phyloP scores from a whole-genome alignment of 2,113 vertebrate genomes.

The Pagrus major region DNA sequence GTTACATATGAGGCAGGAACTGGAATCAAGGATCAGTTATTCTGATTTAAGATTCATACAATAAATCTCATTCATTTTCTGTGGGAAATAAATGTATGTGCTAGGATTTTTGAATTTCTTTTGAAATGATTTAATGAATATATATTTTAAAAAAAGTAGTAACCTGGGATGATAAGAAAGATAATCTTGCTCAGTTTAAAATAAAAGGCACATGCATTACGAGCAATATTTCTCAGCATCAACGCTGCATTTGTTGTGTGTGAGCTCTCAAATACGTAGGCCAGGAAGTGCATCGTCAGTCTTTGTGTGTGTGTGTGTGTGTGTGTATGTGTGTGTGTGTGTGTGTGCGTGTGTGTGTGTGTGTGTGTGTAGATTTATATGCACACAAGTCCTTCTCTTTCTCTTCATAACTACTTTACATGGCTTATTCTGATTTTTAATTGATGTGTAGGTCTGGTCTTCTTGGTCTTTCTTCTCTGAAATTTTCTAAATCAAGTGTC shows the following conservation, averaged over 20 bases:
- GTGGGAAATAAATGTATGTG: not conserved
- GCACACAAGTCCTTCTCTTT: not conserved
- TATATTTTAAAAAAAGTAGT: not conserved
- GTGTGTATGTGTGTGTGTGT: not conserved
- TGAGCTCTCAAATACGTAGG: not conserved
- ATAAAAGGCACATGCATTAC: not conserved
- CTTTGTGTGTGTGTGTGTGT: not conserved
- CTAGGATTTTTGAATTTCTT: not conserved
- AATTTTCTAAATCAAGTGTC: not conserved
- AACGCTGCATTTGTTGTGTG: slow-evolving; percentile 14
- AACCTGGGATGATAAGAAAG: not conserved
- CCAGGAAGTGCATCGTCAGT: slow-evolving; percentile 7
- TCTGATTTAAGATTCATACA: not conserved
- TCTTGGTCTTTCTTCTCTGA: not conserved
- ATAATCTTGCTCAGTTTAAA: not conserved
- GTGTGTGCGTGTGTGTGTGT: not conserved
- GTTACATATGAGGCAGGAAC: not conserved
- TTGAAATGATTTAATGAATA: not conserved
- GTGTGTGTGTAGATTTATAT: not conserved
- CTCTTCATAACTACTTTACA: not conserved
- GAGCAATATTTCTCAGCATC: slow-evolving; percentile 5
- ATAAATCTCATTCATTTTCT: not conserved
- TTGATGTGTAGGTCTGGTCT: not conserved
- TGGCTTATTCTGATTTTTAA: slow-evolving; percentile 5
- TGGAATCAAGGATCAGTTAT: not conserved